Conservation (phyloP, 1,140 invertebrate genomes). For the Metaphire vulgaris region DNA sequence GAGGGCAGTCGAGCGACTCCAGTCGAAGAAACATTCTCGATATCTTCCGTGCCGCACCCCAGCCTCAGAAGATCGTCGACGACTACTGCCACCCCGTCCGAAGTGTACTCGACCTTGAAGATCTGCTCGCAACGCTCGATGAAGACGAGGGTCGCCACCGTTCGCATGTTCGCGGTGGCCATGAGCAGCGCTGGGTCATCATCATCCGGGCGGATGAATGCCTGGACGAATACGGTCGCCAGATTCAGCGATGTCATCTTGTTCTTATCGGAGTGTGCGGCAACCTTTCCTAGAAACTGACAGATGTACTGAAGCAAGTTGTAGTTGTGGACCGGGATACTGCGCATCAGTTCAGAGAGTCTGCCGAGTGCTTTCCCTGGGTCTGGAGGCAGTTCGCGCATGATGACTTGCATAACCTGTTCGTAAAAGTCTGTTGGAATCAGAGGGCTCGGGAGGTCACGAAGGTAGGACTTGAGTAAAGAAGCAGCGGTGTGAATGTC, state of each 20-base stretch:
- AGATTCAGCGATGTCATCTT: constrained; percentile 46
- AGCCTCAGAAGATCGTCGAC: constrained; percentile 25
- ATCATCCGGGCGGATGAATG: constrained; percentile 43
- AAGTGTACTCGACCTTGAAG: constrained; percentile 34
- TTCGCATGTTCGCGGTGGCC: constrained; percentile 42
- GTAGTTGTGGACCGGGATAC: constrained; percentile 42
- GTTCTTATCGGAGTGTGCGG: constrained; percentile 35
- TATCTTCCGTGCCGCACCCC: not conserved
- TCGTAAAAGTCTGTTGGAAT: constrained; percentile 45
- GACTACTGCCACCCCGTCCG: not conserved
- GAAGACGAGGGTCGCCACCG: constrained; percentile 42
- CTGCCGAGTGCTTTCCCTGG: constrained; percentile 21
- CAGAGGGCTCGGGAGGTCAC: constrained; percentile 48
- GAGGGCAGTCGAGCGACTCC: no score
- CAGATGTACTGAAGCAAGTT: constrained; percentile 44
- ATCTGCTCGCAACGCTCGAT: constrained; percentile 38
- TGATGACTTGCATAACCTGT: constrained; percentile 43
- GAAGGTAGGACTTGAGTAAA: constrained; percentile 46
- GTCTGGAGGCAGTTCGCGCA: constrained; percentile 30
- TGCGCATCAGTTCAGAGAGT: constrained; percentile 33
- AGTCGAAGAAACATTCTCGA: not conserved
- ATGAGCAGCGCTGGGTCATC: constrained; percentile 42
- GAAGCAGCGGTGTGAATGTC: constrained; percentile 50
- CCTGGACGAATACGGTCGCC: constrained; percentile 45
- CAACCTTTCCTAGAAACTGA: constrained; percentile 39